Base-by-base conservation (phyloP, 2,113 vertebrate genomes). In the Acanthisitta chloris region DNA sequence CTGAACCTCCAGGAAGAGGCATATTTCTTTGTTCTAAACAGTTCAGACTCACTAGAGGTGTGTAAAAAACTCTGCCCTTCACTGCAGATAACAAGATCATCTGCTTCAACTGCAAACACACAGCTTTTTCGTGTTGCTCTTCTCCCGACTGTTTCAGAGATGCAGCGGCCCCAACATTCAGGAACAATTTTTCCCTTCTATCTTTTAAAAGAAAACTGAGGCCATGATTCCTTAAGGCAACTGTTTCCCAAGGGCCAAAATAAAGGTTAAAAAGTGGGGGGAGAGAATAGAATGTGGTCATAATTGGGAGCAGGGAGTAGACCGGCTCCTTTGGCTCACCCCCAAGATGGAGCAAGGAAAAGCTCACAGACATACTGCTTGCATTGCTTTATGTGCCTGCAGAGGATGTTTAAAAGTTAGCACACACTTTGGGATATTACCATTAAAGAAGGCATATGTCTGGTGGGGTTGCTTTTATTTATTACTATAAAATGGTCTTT, bases 371-470 rank as follows among this genome's bases (percentile, higher is more conserved):
- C 82, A 74, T 81, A 62, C 57, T 9, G 12, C 91, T 87, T 93
- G 65, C 61, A 74, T 33, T 88, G 78, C 92, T 90, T 74, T 55
- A 91, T 67, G 73, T 83, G 95, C 84, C 94, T 92, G 84, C 78
- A 94, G 74, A 95, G 91, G 74, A 95, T 65, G 67, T 92, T 96
- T 92, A 91, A 86, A 96, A 91, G 86, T 94, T 95, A 96, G 92
- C 54, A 89, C 45, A 72, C 34, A 17, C 82, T 85, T 85, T 88
- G 94, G 87, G 71, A 93, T 80, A 93, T 70, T 83, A 73, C 38
- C 2, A 6, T 88, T 94, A 93, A 90, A 86, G 74, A 89, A 94
- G 42, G 70, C 49, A 12, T 40, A 85, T 48, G 74, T 80, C 88
- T 90, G 67, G 76, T 80, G 46, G 18, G 46, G 33, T 54, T 90